phyloP scores from a whole-genome alignment of 1,140 invertebrate species.

The Megathymus violae region DNA sequence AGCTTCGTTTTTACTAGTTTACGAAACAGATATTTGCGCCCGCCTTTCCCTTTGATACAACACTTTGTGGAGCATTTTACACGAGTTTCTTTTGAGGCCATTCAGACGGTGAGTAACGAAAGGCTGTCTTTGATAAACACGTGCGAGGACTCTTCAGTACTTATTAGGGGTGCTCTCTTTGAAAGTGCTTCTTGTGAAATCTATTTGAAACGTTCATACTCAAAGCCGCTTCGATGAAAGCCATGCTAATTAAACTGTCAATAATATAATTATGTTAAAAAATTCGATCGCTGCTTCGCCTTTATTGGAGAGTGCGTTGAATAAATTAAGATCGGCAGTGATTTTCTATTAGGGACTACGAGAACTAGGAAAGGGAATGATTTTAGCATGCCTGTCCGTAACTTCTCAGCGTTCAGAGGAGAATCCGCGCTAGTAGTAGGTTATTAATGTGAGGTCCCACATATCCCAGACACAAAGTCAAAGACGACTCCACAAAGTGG shows the following conservation, averaged over 20 bases:
- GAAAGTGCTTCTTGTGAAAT: conserved; percentile 82
- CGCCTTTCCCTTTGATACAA: conserved; percentile 81
- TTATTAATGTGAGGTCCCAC: conserved; percentile 77
- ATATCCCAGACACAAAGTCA: conserved; percentile 69
- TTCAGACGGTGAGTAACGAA: conserved; percentile 84
- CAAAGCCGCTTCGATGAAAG: conserved; percentile 78
- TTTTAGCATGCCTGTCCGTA: neutral
- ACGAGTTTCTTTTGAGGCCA: conserved; percentile 83
- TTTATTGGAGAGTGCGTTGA: conserved; percentile 20
- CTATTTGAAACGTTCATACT: conserved; percentile 82
- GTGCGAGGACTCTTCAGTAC: conserved; percentile 83
- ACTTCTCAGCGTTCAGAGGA: conserved; percentile 36
- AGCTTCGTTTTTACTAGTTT: conserved; percentile 82
- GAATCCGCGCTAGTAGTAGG: conserved; percentile 63
- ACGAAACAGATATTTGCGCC: conserved; percentile 83
- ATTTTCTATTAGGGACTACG: neutral
- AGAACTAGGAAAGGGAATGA: neutral
- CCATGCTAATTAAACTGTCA: conserved; percentile 82
- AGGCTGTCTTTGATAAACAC: conserved; percentile 84
- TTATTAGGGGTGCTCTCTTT: conserved; percentile 83
- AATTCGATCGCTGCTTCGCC: conserved; percentile 50
- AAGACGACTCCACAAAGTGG: conserved; percentile 74
- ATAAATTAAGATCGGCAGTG: conserved; percentile 22
- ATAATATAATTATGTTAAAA: conserved; percentile 81
- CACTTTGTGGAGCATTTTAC: conserved; percentile 83